These are phyloP conservation scores for Epizoanthus fatuus DNA, from an alignment of 92 coral and sea anemone genomes.

Conservation along the genomic window DNA sequence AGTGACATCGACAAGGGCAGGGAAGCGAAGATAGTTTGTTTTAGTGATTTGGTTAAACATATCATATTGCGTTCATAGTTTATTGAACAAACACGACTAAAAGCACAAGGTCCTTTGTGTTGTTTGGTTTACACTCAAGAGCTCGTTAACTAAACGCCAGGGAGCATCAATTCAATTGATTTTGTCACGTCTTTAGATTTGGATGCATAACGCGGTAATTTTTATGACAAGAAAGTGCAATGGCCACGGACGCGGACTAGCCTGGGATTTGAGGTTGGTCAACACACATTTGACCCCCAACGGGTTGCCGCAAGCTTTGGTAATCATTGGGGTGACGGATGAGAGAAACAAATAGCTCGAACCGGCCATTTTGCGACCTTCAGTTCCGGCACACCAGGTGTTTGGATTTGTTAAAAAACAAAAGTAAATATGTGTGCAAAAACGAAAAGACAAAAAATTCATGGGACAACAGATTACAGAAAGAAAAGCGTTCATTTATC, in stretches of 20 bases:
- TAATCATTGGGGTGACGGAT: slow-evolving; percentile 19
- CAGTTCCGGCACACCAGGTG: too few species aligned
- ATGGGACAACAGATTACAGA: too few species aligned
- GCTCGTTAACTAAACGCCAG: slow-evolving; percentile 21
- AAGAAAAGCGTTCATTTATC: too few species aligned
- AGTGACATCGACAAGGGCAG: background rate
- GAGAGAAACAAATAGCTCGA: background rate
- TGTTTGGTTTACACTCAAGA: slow-evolving; percentile 41
- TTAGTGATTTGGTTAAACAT: slow-evolving; percentile 5
- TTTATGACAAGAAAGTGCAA: slow-evolving; percentile 4
- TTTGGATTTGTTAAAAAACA: too few species aligned
- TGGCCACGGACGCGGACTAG: background rate
- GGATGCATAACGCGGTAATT: background rate
- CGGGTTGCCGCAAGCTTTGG: background rate
- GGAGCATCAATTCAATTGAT: background rate
- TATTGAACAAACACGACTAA: slow-evolving; percentile 19
- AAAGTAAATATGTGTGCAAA: too few species aligned
- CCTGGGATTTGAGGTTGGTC: background rate
- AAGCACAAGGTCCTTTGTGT: slow-evolving; percentile 26
- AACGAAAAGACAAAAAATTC: too few species aligned
- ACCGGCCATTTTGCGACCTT: background rate
- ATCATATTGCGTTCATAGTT: background rate
- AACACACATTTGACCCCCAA: background rate
- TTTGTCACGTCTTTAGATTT: background rate
- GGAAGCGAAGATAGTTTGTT: slow-evolving; percentile 6